phyloP scores from a whole-genome alignment of 2,113 vertebrate species.

The Malurus melanocephalus region DNA sequence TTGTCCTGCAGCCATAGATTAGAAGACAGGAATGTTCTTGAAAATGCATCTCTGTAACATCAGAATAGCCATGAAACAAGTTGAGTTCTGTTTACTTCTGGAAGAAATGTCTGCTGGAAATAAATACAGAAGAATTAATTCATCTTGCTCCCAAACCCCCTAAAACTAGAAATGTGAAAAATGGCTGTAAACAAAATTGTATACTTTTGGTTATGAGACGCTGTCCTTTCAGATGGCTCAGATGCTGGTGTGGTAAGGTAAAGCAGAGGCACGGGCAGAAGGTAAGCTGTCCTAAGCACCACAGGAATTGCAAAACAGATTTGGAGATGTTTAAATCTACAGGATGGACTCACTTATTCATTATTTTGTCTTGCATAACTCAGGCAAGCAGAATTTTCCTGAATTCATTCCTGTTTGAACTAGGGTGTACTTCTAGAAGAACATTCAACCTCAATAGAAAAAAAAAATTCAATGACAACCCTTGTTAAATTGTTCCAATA shows the following conservation, averaged over 20 bases:
- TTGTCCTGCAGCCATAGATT: neutral
- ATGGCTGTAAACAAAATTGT: neutral
- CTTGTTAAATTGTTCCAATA: constrained; percentile 51
- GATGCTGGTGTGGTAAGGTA: neutral
- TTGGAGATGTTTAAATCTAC: neutral
- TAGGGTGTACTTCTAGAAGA: constrained; percentile 30
- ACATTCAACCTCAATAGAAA: constrained; percentile 39
- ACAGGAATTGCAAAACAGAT: neutral
- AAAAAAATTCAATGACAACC: constrained; percentile 27
- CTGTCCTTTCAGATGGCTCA: neutral
- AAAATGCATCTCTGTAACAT: neutral
- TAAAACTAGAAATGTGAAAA: neutral
- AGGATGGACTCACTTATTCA: neutral
- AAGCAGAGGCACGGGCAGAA: neutral
- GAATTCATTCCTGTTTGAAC: constrained; percentile 35
- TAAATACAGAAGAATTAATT: neutral
- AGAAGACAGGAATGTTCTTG: neutral
- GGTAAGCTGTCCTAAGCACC: neutral
- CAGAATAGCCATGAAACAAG: neutral
- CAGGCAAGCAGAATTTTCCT: constrained; percentile 6
- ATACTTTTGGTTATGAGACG: neutral
- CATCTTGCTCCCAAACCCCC: neutral
- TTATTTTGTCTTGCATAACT: constrained; percentile 14
- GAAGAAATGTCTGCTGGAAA: neutral
- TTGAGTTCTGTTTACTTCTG: neutral